Conservation (phyloP, 2,888 invertebrate species). For the Iphiclides podalirius region DNA sequence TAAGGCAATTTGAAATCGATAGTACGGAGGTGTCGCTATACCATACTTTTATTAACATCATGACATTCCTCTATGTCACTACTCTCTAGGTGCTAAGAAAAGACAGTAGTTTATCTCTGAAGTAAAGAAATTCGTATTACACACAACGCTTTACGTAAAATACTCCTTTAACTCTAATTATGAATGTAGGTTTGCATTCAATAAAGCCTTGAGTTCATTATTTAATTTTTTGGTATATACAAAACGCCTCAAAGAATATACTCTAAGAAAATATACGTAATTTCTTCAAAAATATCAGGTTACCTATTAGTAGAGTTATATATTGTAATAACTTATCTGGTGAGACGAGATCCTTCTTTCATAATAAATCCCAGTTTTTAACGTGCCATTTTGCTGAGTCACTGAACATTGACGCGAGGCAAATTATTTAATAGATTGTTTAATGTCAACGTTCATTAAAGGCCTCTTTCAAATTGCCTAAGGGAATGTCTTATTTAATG, state of each 20-base stretch:
- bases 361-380: no score
- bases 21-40: slow-evolving; percentile 7
- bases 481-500: neutral
- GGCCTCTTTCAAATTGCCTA: slow-evolving; percentile 5
- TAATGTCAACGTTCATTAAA: slow-evolving; percentile 8
- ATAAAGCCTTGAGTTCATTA: neutral
- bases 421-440: slow-evolving; percentile 15
- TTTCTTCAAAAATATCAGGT: no score
- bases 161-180: no score
- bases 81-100: neutral
- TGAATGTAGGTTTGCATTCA: no score
- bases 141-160: no score
- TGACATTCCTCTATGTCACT: neutral
- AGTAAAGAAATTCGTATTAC: neutral
- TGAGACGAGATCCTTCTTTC: no score
- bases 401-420: neutral
- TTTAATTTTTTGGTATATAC: no score
- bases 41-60: slow-evolving; percentile 5
- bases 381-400: no score
- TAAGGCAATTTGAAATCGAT: slow-evolving; percentile 22
- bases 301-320: no score
- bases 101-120: neutral
- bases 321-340: no score
- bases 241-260: no score
- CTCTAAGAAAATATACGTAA: no score